Conservation (phyloP, 2,888 invertebrate species). For the Steromphala cineraria region DNA sequence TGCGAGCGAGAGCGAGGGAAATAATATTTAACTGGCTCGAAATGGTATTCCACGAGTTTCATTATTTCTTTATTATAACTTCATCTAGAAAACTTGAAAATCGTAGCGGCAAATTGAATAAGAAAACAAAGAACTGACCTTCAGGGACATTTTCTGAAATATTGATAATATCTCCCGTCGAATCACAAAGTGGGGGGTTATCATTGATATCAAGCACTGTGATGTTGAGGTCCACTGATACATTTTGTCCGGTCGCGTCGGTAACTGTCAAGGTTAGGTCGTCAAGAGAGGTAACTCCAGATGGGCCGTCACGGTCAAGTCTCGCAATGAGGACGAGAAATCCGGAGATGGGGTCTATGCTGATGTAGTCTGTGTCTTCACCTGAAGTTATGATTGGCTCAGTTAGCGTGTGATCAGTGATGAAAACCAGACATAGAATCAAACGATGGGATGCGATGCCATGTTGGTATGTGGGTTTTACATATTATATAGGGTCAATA, state of each 20-base stretch:
- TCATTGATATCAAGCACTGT: conserved; percentile 4
- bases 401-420: too few species aligned
- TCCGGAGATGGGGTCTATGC: neutral
- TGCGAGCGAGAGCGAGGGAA: too few species aligned
- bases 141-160: neutral
- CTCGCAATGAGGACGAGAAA: neutral
- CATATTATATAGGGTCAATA: too few species aligned
- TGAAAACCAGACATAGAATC: too few species aligned
- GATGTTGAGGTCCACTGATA: neutral
- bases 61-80: too few species aligned
- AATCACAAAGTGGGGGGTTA: neutral
- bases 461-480: too few species aligned
- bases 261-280: conserved; percentile 14
- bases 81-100: too few species aligned
- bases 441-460: too few species aligned
- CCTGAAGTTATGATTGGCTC: neutral
- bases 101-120: too few species aligned
- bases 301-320: neutral
- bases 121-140: neutral
- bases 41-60: too few species aligned
- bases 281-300: neutral
- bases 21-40: too few species aligned
- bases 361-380: neutral
- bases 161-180: neutral
- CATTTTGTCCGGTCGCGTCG: neutral